Evolutionary conservation across 1,140 invertebrate species (phyloP), one percentile per base, ranked within the genome.

Genomic region (Drosophila takahashii): DNA sequence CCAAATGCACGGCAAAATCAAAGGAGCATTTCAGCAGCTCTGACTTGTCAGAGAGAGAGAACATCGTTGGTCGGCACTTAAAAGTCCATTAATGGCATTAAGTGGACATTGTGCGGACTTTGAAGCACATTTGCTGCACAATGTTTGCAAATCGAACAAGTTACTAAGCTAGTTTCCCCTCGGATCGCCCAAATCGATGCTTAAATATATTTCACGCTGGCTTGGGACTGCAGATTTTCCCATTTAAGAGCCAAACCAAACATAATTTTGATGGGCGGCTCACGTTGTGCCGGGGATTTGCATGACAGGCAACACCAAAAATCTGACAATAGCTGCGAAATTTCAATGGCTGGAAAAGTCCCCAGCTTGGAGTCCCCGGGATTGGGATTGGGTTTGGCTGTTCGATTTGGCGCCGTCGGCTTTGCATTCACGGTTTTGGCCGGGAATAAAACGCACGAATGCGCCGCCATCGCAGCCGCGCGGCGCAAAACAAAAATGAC

Each of bases 61-160:
- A 79, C 79, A 73, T 73, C 81, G 84, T 79, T 87, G 79, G 79
- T 53, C 67, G 72, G 79, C 83, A 87, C 84, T 89, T 87, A 87
- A 87, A 89, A 87, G 79, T 87, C 83, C 83, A 89, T 87, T 87
- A 87, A 89, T 87, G 83, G 83, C 79, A 87, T 83, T 86, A 86
- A 86, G 79, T 83, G 84, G 71, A 89, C 84, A 87, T 83, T 83
- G 66, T 83, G 62, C 58, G 66, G 71, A 70, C 87, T 87, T 69
- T 18, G 41, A 65, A 73, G 79, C 79, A 79, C 84, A 86, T 77
- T 87, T 77, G 62, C 72, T 67, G 47, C 60, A 69, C 66, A 80
- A 79, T 87, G 79, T 87, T 70, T 71, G 70, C 13, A 16, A 45
- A 42, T 50, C 29, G 61, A 64, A 61, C 54, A 5, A 44, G 59